phyloP scores from a whole-genome alignment of 2,113 vertebrate genomes.

The Gasterosteus aculeatus region DNA sequence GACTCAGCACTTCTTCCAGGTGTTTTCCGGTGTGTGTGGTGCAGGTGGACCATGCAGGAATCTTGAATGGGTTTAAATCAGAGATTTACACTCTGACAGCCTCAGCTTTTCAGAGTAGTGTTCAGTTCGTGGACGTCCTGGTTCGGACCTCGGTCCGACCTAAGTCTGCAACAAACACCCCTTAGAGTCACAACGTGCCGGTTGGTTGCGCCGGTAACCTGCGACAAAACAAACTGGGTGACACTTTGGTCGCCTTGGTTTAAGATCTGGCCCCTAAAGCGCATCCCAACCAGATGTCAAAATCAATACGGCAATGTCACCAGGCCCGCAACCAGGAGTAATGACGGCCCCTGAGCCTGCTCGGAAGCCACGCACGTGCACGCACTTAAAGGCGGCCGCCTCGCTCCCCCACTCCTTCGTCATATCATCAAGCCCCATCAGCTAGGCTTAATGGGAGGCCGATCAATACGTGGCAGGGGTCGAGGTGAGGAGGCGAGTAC shows the following conservation, averaged over 20 bases:
- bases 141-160: slow-evolving; percentile 36
- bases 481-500: slow-evolving; percentile 46
- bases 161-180: too few species aligned
- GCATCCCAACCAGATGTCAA: slow-evolving; percentile 67
- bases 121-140: slow-evolving; percentile 3
- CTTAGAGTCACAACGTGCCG: too few species aligned
- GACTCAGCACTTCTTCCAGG: not conserved
- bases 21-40: not conserved
- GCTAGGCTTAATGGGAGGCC: slow-evolving; percentile 62
- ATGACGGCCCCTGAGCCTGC: slow-evolving; percentile 48
- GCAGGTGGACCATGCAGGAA: not conserved
- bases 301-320: slow-evolving; percentile 78
- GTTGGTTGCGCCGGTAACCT: too few species aligned
- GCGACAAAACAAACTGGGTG: slow-evolving; percentile 68
- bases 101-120: not conserved
- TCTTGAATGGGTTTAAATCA: not conserved
- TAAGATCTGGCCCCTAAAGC: slow-evolving; percentile 53
- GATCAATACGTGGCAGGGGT: slow-evolving; percentile 72
- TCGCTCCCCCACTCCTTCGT: slow-evolving; percentile 45
- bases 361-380: slow-evolving; percentile 51
- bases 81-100: not conserved
- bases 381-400: slow-evolving; percentile 44
- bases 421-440: slow-evolving; percentile 75
- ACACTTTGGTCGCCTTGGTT: slow-evolving; percentile 59
- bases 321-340: slow-evolving; percentile 50